Evolutionary conservation across 2,888 invertebrate genomes (phyloP), one percentile per base, ranked within the genome.

Genomic region (Tiphia femorata): DNA sequence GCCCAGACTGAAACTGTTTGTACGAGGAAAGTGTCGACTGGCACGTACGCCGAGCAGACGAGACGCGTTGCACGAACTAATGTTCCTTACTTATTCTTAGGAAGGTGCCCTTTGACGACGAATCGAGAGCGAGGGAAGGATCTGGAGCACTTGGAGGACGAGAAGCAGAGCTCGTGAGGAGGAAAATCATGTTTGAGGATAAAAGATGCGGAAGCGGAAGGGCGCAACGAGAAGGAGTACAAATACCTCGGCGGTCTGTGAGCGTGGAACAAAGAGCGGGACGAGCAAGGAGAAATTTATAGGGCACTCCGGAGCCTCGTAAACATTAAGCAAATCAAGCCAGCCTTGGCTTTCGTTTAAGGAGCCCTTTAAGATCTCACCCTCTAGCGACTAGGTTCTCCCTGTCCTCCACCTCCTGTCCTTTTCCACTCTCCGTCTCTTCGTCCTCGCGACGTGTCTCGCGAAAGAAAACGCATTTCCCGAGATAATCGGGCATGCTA

Each of bases 401-500:
- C 12, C 27, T 47, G 7, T n/a, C 37, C 37, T 33, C 30, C 12
- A 10, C 20, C 29, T 37, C 16, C 16, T 27, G 5, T 52, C 42
- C 49, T 56, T 64, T 58, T 55, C 47, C 49, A 43, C 12, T 33
- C 12, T 33, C 33, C 33, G 58, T 57, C 52, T 38, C 51, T 58
- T 53, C 50, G 47, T 29, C 50, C 53, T 53, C 48, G n/a, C n/a
- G n/a, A n/a, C n/a, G n/a, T 50, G 56, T 58, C 41, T 49, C 67
- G 55, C 67, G 70, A 73, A 76, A 75, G 76, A 66, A 77, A 78
- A 75, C 73, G 75, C 77, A 74, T 77, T 79, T 75, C 64, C 75
- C 67, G 64, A 76, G 79, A 79, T 79, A 79, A 79, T 78, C 78
- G 77, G 72, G 68, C 55, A 65, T 70, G 71, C 75, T 75, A 77